Evolutionary conservation across 2,797 vertebrate genomes (phyloP).

Genomic region (Clarias platycephalus): DNA sequence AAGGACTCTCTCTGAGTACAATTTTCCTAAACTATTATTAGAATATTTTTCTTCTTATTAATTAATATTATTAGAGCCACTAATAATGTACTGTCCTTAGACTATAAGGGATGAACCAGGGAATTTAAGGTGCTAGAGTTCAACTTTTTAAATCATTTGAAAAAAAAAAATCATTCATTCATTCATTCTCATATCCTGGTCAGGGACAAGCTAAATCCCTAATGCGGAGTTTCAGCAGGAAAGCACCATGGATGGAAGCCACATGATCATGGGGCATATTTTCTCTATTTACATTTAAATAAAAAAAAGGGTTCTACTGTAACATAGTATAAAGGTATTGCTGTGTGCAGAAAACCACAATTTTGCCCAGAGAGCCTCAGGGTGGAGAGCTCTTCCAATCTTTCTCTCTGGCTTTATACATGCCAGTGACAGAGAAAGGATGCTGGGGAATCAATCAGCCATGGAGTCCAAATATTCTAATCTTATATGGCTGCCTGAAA

Average conservation of each 20-base stretch:
- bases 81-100: no score
- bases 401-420: constrained; percentile 21
- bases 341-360: background rate
- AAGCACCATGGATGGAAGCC: background rate
- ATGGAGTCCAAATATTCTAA: constrained; percentile 44
- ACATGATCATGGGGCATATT: background rate
- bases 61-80: no score
- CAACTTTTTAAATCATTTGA: background rate
- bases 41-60: no score
- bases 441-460: constrained; percentile 40
- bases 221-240: background rate
- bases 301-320: background rate
- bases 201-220: background rate
- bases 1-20: no score
- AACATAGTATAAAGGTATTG: background rate
- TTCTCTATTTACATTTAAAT: background rate
- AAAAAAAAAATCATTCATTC: background rate
- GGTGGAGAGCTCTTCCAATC: constrained; percentile 23
- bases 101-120: no score
- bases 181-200: background rate
- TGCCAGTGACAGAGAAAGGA: constrained; percentile 32
- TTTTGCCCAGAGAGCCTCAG: constrained; percentile 2
- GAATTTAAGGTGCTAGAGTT: background rate
- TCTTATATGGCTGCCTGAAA: constrained; percentile 40
- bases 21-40: no score